Evolutionary conservation across 2,888 invertebrate genomes (phyloP), one percentile per base, ranked within the genome.

Genomic region (Chrysina gloriosa): DNA sequence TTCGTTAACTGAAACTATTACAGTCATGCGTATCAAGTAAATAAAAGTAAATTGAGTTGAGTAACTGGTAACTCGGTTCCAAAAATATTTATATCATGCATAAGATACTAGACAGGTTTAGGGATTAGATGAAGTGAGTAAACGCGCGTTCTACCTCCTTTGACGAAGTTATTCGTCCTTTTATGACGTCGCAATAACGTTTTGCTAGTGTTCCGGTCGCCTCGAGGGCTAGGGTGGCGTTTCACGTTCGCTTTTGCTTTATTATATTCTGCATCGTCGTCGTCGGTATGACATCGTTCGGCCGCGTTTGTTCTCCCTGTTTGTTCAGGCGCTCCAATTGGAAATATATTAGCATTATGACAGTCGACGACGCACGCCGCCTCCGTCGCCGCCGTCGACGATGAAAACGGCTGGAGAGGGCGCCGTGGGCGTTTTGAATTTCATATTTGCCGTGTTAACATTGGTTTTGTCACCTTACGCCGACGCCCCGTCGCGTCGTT

Each of bases 361-460:
- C 42, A 16, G 42, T 42, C 58, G 58, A 14, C 58, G 58, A 27
- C 58, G 14, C 58, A 25, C 25, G 27, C 58, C 42, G 58, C 9
- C 42, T 11, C 27, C 21, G 52, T 1, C 76, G 79, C 77, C 79
- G 73, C 19, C 45, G 45, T 21, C 21, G 6, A 6, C 45, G 2
- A 19, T 3, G 9, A 45, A 45, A 3, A 16, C 2, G 29, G 19
- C 14, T 5, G 34, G 52, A 14, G 16, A 31, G 73, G 71, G 72
- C 68, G 80, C 80, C 80, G 76, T 72, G 68, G 76, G 79, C 80
- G 80, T 79, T 80, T 80, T 79, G 78, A 78, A 80, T 80, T 80
- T 79, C 80, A 82, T 81, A 82, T 82, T 81, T 81, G 77, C 80
- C 70, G 75, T 79, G 78, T 78, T 77, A 80, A 81, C 79, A 80